These are phyloP conservation scores for Cottoperca gobio DNA, from an alignment of 2,797 vertebrate species.

Conservation along the genomic window DNA sequence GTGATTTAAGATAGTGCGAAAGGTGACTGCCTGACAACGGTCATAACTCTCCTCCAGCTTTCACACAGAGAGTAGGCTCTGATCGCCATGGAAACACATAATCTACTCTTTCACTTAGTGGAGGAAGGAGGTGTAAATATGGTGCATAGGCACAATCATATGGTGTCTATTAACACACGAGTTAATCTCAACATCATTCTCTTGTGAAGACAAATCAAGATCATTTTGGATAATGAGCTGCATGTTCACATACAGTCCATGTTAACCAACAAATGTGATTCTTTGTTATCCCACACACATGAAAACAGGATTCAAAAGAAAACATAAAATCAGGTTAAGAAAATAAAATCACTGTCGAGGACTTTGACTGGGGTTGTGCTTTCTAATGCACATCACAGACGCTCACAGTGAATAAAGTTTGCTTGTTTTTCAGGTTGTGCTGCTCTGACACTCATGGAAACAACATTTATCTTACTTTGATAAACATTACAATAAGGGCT, in stretches of 20 bases:
- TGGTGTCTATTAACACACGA: constrained; percentile 5
- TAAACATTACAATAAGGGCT: background rate
- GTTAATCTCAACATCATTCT: constrained; percentile 17
- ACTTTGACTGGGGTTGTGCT: background rate
- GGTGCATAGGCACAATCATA: constrained; percentile 15
- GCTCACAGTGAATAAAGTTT: background rate
- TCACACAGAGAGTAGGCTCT: constrained; percentile 55
- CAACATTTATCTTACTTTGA: background rate
- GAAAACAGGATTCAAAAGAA: background rate
- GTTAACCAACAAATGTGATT: background rate
- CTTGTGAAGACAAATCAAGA: constrained; percentile 20
- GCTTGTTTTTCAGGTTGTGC: background rate
- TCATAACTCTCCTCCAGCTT: constrained; percentile 48
- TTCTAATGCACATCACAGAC: background rate
- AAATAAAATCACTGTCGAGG: background rate
- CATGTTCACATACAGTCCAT: background rate
- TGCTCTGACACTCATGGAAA: background rate
- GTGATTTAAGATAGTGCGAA: constrained; percentile 36
- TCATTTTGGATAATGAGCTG: background rate
- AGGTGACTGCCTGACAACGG: constrained; percentile 40
- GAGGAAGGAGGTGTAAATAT: constrained; percentile 41
- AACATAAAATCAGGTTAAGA: background rate
- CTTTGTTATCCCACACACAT: background rate
- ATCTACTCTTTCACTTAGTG: constrained; percentile 53
- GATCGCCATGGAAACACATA: constrained; percentile 82